A percentile compares a stretch with the other conserved stretches of the same genome.
phyloP scores from a whole-genome alignment of 2,113 vertebrate species.

The Myotis brandtii region DNA sequence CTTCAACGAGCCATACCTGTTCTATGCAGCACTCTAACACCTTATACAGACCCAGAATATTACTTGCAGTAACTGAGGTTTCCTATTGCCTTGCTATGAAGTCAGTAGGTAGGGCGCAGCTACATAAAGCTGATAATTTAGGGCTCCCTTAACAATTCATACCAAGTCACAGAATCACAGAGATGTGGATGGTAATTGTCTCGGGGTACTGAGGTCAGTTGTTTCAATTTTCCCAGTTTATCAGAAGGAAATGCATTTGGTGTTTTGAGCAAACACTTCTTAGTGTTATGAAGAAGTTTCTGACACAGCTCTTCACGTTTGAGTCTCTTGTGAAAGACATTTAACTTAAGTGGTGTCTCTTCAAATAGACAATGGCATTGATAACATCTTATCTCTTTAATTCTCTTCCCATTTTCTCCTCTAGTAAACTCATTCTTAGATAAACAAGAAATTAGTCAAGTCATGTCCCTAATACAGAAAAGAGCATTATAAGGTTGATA shows the following conservation, averaged over 20 bases:
- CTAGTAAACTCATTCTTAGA: constrained; percentile 1
- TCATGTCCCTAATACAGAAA: neutral
- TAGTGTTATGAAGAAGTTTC: neutral
- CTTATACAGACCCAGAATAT: neutral
- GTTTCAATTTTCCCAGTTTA: neutral
- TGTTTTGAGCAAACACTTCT: neutral
- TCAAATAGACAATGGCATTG: neutral
- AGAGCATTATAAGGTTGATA: constrained; percentile 11
- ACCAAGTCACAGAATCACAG: neutral
- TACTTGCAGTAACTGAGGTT: neutral
- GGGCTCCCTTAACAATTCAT: neutral
- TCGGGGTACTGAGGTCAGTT: neutral
- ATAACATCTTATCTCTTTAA: neutral
- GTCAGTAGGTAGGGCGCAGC: neutral
- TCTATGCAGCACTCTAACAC: neutral
- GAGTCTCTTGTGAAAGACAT: neutral
- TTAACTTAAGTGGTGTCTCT: neutral
- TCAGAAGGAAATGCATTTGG: neutral
- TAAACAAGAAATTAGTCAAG: constrained; percentile 13
- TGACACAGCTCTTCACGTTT: neutral
- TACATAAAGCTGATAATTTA: constrained; percentile 37
- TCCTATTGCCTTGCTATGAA: neutral
- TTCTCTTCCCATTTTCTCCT: neutral
- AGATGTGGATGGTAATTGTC: neutral
- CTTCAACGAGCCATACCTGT: neutral